Base-by-base conservation (phyloP, 1,140 invertebrate species). In the Andricus grossulariae region DNA sequence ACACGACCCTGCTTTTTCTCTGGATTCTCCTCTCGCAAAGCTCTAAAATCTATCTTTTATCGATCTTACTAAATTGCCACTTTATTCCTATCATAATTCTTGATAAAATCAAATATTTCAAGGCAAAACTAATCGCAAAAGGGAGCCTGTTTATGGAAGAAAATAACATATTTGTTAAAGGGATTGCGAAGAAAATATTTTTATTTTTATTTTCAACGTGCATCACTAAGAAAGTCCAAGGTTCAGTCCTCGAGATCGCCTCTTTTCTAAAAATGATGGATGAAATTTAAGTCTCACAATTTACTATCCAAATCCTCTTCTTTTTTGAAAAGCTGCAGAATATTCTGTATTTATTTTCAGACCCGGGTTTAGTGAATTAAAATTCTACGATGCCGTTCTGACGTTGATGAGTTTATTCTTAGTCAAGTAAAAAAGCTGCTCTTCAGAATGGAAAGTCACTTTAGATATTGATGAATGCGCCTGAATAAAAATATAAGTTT, bases 381-480 rank as follows among this genome's bases (percentile, higher is more conserved):
- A 76, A 84, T 84, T 84, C 82, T 73, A 78, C 82, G 79, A 79
- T 78, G 76, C 82, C 83, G 82, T 82, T 81, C 80, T 80, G 49
- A 84, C 82, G 81, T 84, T 84, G 82, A 84, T 84, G 81, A 84
- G 78, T 81, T 76, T 82, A 78, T 84, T 82, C 81, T 84, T 81
- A 84, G 80, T 78, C 80, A 74, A 79, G 50, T 75, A 76, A 74
- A 71, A 79, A 76, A 82, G 21, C n/a, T 66, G 57, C 12, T 19
- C 15, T 32, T 32, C 32, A 15, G 13, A 39, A 32, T 84, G 80
- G 80, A 84, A 84, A 82, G 78, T 74, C 76, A 76, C 79, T 84
- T 84, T 84, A 78, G 81, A 80, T 82, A 84, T 84, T 82, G 82
- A 84, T 84, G 79, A 84, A 84, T 80, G 78, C 79, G 76, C 79